Percentiles rank a stretch among this genome's conserved stretches.
Conservation (phyloP, 37 sponge, comb jelly and placozoan genomes). For the Oscarella lobularis region DNA sequence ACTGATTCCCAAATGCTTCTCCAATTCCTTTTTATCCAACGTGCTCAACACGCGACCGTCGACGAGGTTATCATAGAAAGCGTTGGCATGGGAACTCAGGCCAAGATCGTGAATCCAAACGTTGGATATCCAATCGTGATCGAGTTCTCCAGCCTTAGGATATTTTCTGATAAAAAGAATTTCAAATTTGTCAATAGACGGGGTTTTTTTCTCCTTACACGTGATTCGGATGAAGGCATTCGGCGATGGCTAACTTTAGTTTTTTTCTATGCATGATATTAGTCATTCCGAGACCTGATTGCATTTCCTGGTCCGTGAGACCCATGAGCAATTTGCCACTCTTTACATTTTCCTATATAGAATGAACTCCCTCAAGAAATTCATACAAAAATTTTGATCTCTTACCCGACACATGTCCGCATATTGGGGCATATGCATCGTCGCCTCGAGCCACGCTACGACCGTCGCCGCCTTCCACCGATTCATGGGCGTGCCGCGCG, state of each 20-base stretch:
- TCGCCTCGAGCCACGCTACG: slow-evolving; percentile 6
- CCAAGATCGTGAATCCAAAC: slow-evolving; percentile 61
- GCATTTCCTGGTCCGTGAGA: slow-evolving; percentile 28
- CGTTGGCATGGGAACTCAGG: slow-evolving; percentile 41
- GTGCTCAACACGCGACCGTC: slow-evolving; percentile 79
- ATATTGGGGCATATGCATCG: slow-evolving; percentile 1
- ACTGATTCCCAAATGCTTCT: slow-evolving; percentile 45
- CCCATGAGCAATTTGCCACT: slow-evolving; percentile 4
- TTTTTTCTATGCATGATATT: slow-evolving; percentile 70
- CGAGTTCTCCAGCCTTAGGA: slow-evolving; percentile 50
- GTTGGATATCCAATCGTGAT: slow-evolving; percentile 70
- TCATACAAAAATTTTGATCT: not conserved
- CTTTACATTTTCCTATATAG: slow-evolving; percentile 5
- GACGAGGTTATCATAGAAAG: slow-evolving; percentile 44
- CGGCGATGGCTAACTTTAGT: slow-evolving; percentile 63
- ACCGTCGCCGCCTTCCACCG: not conserved
- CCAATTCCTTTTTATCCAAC: slow-evolving; percentile 58
- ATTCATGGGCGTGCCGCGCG: slow-evolving; percentile 1
- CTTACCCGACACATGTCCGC: not conserved
- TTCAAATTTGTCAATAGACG: no score
- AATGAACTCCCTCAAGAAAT: not conserved
- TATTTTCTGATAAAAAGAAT: slow-evolving; percentile 22
- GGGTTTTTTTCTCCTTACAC: no score
- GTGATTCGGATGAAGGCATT: slow-evolving; percentile 16
- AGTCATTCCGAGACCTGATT: slow-evolving; percentile 42